phyloP scores from a whole-genome alignment of 2,888 invertebrate species.

The Margaritifera margaritifera region DNA sequence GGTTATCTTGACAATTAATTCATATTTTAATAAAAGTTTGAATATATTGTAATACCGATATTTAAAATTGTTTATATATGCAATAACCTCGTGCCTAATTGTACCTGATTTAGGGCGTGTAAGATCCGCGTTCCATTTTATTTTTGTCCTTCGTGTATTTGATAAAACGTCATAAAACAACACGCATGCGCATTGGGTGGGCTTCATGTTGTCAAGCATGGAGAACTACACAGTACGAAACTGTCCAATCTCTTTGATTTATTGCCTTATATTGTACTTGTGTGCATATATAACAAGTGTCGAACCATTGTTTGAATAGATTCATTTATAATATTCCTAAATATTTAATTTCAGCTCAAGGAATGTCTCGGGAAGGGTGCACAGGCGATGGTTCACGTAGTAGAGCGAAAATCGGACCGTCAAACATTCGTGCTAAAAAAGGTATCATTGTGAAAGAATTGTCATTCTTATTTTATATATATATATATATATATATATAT shows the following conservation, averaged over 20 bases:
- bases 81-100: too few species aligned
- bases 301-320: neutral
- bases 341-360: constrained; percentile 50
- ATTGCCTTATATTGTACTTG: too few species aligned
- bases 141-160: too few species aligned
- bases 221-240: constrained; percentile 55
- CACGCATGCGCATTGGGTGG: constrained; percentile 51
- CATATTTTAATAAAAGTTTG: too few species aligned
- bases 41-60: too few species aligned
- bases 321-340: neutral
- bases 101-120: too few species aligned
- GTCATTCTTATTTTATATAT: neutral
- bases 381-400: constrained; percentile 62
- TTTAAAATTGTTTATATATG: too few species aligned
- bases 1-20: too few species aligned
- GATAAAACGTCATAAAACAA: too few species aligned
- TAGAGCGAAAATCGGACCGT: constrained; percentile 51
- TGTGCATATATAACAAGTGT: neutral
- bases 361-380: constrained; percentile 65
- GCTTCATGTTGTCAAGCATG: constrained; percentile 66
- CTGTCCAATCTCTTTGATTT: neutral
- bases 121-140: too few species aligned
- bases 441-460: too few species aligned
- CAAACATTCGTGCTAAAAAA: constrained; percentile 65
- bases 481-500: neutral